These are phyloP conservation scores for Drosophila tani DNA, from an alignment of 1,140 invertebrate genomes.

Conservation along the genomic window DNA sequence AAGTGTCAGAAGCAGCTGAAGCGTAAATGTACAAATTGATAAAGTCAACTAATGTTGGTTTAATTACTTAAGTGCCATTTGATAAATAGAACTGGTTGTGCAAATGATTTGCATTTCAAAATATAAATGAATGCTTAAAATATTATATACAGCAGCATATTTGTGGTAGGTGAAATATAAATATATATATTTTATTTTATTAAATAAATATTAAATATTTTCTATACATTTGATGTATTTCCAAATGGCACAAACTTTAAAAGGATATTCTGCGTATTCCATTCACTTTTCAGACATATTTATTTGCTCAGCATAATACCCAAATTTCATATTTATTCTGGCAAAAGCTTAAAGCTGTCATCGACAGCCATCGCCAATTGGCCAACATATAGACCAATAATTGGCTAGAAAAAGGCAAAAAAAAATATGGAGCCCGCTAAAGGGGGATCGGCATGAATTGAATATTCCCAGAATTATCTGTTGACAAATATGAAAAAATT, in stretches of 20 bases:
- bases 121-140: background rate
- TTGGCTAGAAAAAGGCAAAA: conserved; percentile 23
- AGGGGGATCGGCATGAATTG: conserved; percentile 4
- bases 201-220: no score
- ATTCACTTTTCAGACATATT: background rate
- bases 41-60: background rate
- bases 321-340: conserved; percentile 19
- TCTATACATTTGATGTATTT: background rate
- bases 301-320: conserved; percentile 6
- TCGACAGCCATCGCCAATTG: conserved; percentile 20
- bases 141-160: background rate
- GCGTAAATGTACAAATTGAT: background rate
- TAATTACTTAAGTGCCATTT: background rate
- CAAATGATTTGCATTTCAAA: background rate
- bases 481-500: conserved; percentile 31
- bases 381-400: conserved; percentile 38
- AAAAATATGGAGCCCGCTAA: background rate
- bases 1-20: background rate
- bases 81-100: background rate
- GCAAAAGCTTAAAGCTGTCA: conserved; percentile 41
- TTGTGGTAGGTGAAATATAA: background rate
- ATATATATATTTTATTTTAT: no score
- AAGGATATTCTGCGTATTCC: background rate
- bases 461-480: conserved; percentile 31
- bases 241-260: background rate